Evolutionary conservation across 2,113 vertebrate genomes (phyloP).

Genomic region (Gadus macrocephalus): DNA sequence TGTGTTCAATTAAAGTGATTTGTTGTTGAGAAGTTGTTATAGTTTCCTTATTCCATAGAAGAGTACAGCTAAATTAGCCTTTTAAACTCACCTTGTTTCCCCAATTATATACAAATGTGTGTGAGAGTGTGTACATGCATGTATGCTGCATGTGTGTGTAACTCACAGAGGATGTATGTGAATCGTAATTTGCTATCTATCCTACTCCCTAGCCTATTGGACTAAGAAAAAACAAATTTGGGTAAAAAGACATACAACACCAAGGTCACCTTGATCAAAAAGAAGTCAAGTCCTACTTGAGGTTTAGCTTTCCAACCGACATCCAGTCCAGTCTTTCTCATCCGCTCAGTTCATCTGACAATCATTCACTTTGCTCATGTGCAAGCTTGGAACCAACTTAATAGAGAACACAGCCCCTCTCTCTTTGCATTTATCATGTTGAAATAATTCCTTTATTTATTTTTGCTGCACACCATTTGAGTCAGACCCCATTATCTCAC

Average conservation of each 20-base stretch:
- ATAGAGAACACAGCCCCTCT: not conserved
- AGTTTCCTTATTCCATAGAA: not conserved
- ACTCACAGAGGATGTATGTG: too few relatives aligned
- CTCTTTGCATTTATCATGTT: slow-evolving; percentile 10
- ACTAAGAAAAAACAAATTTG: slow-evolving; percentile 11
- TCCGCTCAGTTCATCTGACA: slow-evolving; percentile 45
- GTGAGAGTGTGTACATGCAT: not conserved
- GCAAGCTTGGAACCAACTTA: slow-evolving; percentile 38
- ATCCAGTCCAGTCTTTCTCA: slow-evolving; percentile 37
- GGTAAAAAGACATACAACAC: slow-evolving; percentile 18
- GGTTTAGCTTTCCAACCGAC: slow-evolving; percentile 39
- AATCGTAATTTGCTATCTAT: not conserved
- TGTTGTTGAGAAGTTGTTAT: not conserved
- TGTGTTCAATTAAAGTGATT: not conserved
- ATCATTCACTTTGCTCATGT: slow-evolving; percentile 52
- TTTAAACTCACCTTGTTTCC: too few relatives aligned
- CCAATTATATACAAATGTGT: not conserved
- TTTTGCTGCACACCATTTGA: slow-evolving; percentile 37
- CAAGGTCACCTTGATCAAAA: slow-evolving; percentile 24
- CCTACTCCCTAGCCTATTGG: too few relatives aligned
- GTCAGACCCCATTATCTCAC: slow-evolving; percentile 54
- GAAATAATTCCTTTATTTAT: slow-evolving; percentile 7
- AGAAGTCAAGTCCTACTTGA: slow-evolving; percentile 19
- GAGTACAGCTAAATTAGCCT: too few relatives aligned
- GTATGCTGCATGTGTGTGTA: not conserved